A percentile compares a stretch with the other conserved stretches of the same genome.
phyloP scores from a whole-genome alignment of 2,797 vertebrate species.

The Vespertilio murinus region DNA sequence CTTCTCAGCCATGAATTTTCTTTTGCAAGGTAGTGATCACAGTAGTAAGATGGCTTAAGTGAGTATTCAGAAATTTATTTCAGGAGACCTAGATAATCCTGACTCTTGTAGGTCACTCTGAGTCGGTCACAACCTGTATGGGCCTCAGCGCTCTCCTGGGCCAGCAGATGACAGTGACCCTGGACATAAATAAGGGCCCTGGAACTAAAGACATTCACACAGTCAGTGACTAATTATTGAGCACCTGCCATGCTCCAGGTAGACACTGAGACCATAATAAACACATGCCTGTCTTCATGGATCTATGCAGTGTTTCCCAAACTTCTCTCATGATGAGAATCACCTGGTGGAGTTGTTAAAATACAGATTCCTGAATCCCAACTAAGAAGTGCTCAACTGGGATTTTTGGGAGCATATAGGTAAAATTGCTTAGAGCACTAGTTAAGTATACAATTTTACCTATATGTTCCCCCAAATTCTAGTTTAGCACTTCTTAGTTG shows the following conservation, averaged over 20 bases:
- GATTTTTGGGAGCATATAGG: too few relatives aligned
- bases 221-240: background rate
- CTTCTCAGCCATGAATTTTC: background rate
- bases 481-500: too few relatives aligned
- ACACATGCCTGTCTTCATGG: background rate
- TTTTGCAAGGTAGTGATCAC: background rate
- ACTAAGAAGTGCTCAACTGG: too few relatives aligned
- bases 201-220: background rate
- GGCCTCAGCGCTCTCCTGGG: background rate
- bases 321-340: too few relatives aligned
- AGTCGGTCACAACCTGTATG: background rate
- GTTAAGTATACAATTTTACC: too few relatives aligned
- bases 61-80: background rate
- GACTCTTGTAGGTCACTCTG: background rate
- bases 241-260: background rate
- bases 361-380: too few relatives aligned
- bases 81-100: background rate
- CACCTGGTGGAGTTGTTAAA: too few relatives aligned
- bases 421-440: too few relatives aligned
- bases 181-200: background rate
- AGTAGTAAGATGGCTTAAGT: background rate
- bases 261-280: background rate
- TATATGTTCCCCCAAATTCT: too few relatives aligned
- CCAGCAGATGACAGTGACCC: background rate
- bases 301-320: background rate